Evolutionary conservation across 2,888 invertebrate genomes (phyloP).

Genomic region (Clanis bilineata): DNA sequence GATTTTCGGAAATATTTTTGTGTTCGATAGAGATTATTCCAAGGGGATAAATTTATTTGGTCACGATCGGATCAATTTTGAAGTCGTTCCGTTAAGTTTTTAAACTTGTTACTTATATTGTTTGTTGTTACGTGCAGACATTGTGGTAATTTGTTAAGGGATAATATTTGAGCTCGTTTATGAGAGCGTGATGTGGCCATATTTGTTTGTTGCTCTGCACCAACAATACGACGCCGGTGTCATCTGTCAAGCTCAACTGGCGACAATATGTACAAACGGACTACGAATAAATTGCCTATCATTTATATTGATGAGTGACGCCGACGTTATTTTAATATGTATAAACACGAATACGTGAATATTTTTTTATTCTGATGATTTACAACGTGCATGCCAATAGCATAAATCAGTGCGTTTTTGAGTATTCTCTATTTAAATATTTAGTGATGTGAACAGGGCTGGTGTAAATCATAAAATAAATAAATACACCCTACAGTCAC

Average conservation of each 20-base stretch:
- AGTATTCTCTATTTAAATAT: not conserved
- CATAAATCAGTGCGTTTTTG: not conserved
- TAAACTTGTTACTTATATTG: too few species aligned
- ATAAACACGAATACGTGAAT: not conserved
- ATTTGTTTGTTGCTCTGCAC: conserved; percentile 71
- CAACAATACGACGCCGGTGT: conserved; percentile 54
- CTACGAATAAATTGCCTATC: conserved; percentile 66
- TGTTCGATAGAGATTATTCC: too few species aligned
- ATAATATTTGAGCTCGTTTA: conserved; percentile 75
- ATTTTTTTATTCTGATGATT: conserved; percentile 2
- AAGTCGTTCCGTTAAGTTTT: too few species aligned
- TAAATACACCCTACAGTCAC: too few species aligned
- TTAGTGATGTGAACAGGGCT: not conserved
- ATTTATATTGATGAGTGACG: conserved; percentile 70
- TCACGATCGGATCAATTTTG: too few species aligned
- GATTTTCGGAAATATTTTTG: too few species aligned
- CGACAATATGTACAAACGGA: conserved; percentile 67
- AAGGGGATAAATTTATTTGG: too few species aligned
- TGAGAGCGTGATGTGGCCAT: conserved; percentile 69
- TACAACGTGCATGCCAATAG: not conserved
- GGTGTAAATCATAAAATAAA: not conserved
- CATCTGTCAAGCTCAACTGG: conserved; percentile 77
- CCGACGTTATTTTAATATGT: conserved; percentile 23
- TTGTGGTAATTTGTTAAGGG: conserved; percentile 70
- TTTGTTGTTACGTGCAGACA: conserved; percentile 55